Conservation (phyloP, 2,113 vertebrate genomes). For the Gopherus evgoodei region DNA sequence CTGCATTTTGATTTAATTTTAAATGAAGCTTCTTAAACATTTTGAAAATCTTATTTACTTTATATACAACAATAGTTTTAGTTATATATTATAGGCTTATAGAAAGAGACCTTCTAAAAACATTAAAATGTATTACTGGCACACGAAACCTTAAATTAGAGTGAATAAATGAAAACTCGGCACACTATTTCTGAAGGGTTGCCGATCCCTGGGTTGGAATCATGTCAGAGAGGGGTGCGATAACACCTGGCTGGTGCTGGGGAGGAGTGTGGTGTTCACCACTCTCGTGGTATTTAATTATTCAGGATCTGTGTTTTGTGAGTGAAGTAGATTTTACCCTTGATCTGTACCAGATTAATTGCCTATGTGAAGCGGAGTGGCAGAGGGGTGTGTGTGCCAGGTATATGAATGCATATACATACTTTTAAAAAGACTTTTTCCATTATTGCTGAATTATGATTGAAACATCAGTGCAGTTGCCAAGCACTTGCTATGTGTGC, state of each 20-base stretch:
- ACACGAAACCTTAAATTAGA: no score
- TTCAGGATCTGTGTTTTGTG: rapidly evolving
- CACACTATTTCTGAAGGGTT: no score
- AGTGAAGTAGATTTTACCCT: neutral
- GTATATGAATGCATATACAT: no score
- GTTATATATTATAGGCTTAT: no score
- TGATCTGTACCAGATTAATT: neutral
- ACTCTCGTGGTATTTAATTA: neutral
- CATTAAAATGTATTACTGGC: no score
- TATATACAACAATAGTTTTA: no score
- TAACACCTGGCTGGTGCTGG: neutral
- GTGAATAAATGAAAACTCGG: no score
- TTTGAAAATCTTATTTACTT: no score
- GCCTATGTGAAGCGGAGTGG: neutral
- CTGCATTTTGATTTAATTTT: no score
- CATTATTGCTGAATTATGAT: neutral
- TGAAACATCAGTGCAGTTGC: neutral
- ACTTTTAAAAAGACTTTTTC: neutral
- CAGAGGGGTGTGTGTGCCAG: no score
- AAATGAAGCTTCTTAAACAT: no score
- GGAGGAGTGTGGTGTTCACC: neutral
- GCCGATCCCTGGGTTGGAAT: neutral
- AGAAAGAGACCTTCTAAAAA: no score
- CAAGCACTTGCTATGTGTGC: neutral
- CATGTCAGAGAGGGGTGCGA: neutral